Conservation (phyloP, 2,888 invertebrate genomes). For the Clistopyga incitator region DNA sequence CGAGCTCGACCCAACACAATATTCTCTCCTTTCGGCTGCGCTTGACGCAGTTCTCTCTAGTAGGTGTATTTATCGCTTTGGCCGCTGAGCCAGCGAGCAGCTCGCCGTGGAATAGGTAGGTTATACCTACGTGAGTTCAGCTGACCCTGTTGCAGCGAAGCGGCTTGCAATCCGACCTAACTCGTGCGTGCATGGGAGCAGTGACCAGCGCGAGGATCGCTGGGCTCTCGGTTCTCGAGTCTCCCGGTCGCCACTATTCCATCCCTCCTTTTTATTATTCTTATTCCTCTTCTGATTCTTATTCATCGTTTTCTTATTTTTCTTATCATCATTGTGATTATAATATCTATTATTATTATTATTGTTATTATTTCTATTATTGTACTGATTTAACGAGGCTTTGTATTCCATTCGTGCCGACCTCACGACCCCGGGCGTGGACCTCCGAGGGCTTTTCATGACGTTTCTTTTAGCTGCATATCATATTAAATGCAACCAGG, state of each 20-base stretch:
- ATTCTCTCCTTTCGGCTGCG: constrained; percentile 48
- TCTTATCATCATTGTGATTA: constrained; percentile 51
- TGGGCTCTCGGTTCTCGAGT: not conserved
- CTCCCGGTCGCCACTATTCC: constrained; percentile 51
- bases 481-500: constrained; percentile 34
- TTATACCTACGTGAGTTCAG: constrained; percentile 48
- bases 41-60: constrained; percentile 56
- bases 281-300: constrained; percentile 23
- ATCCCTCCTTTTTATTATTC: constrained; percentile 56
- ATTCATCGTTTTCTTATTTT: constrained; percentile 40
- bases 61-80: constrained; percentile 66
- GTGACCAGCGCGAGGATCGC: constrained; percentile 45
- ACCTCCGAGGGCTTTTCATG: constrained; percentile 66
- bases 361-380: constrained; percentile 75
- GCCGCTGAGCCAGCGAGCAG: constrained; percentile 38
- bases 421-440: constrained; percentile 68
- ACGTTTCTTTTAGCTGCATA: constrained; percentile 60
- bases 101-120: constrained; percentile 28
- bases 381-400: constrained; percentile 79
- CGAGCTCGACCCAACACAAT: constrained; percentile 60
- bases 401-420: constrained; percentile 71
- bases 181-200: constrained; percentile 52
- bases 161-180: constrained; percentile 28
- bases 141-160: constrained; percentile 52
- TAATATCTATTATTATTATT: constrained; percentile 70